These are phyloP conservation scores for Mystacornis crossleyi DNA, from an alignment of 2,113 vertebrate species.

Conservation along the genomic window DNA sequence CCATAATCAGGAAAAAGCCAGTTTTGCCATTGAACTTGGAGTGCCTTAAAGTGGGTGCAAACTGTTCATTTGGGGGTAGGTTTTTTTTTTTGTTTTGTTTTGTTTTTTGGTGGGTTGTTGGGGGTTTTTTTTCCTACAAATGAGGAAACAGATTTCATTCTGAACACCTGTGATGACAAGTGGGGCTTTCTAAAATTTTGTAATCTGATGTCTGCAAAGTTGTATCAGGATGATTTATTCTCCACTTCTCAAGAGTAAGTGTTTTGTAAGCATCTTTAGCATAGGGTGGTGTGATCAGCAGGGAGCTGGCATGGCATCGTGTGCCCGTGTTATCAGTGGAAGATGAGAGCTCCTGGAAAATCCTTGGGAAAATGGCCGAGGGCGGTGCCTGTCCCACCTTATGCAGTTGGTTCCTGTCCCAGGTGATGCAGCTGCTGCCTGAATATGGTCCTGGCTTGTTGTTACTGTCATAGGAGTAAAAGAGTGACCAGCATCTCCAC, in stretches of 20 bases:
- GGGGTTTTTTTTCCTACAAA: neutral
- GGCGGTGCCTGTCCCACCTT: no score
- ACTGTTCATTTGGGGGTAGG: fast-evolving
- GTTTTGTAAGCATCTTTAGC: neutral
- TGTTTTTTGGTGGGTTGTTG: neutral
- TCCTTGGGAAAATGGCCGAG: fast-evolving
- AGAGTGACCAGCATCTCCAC: no score
- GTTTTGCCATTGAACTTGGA: neutral
- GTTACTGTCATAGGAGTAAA: neutral
- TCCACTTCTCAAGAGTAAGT: neutral
- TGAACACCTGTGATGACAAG: neutral
- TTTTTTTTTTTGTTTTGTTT: no score
- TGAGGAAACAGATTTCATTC: neutral
- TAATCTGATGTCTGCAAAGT: neutral
- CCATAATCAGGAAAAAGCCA: neutral
- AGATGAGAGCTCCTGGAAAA: neutral
- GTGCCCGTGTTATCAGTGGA: neutral
- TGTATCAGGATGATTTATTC: neutral
- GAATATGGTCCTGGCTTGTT: neutral
- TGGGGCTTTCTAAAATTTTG: neutral
- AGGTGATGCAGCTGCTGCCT: neutral
- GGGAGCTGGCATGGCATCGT: neutral
- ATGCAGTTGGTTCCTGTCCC: no score
- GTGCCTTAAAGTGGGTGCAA: neutral
- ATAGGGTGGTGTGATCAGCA: neutral